phyloP scores from a whole-genome alignment of 2,797 vertebrate species.

The Picus viridis region DNA sequence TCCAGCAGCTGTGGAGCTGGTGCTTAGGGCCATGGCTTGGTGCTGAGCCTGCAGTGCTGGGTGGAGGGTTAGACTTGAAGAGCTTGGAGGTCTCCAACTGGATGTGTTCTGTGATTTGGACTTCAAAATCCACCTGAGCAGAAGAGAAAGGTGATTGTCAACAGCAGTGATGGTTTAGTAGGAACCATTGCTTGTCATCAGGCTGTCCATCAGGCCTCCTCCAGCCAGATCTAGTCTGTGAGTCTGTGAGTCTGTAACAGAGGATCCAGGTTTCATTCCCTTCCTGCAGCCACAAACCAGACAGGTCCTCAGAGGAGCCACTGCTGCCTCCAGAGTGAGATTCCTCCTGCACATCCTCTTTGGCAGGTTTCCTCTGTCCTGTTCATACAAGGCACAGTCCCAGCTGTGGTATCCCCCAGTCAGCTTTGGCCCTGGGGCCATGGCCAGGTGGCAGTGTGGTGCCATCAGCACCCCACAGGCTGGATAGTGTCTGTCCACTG shows the following conservation, averaged over 20 bases:
- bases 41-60: too few relatives aligned
- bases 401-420: background rate
- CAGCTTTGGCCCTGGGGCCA: background rate
- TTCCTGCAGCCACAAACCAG: background rate
- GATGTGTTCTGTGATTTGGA: too few relatives aligned
- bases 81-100: too few relatives aligned
- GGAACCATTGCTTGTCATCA: too few relatives aligned
- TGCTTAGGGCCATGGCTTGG: too few relatives aligned
- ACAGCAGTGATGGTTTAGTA: too few relatives aligned
- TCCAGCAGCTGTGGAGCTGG: too few relatives aligned
- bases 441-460: background rate
- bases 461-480: background rate
- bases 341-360: background rate
- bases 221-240: too few relatives aligned
- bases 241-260: background rate
- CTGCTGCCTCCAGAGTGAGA: background rate
- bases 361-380: background rate
- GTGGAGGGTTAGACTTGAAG: too few relatives aligned
- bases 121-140: too few relatives aligned
- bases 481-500: background rate
- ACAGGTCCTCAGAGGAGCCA: background rate
- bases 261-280: background rate
- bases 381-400: background rate
- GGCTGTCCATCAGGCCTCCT: too few relatives aligned
- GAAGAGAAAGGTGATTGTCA: too few relatives aligned